Conservation (phyloP, 2,888 invertebrate species). For the Ormyrus rosae region DNA sequence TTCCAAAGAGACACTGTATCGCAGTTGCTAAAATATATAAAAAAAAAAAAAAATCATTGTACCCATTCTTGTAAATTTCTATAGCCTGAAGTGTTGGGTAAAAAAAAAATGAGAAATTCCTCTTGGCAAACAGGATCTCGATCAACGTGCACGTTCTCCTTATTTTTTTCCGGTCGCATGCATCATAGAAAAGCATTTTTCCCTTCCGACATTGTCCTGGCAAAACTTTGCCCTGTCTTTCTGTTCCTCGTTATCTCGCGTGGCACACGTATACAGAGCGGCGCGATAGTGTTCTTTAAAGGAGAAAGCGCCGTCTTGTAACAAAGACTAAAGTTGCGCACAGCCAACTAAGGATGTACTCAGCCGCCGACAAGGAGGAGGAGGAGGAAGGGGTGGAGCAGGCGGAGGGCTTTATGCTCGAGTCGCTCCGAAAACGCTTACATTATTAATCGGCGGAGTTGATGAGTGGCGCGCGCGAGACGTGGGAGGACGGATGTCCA, state of each 20-base stretch:
- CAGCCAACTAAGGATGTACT: slow-evolving; percentile 17
- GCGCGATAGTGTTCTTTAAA: background rate
- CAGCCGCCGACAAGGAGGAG: background rate
- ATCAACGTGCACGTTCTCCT: background rate
- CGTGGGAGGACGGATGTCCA: slow-evolving; percentile 3
- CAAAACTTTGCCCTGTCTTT: slow-evolving; percentile 18
- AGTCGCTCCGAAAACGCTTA: slow-evolving; percentile 12
- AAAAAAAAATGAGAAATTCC: too few relatives aligned
- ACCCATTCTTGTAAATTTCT: too few relatives aligned
- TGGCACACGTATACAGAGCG: background rate
- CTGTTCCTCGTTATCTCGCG: slow-evolving; percentile 11
- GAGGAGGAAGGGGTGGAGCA: background rate
- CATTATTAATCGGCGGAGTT: slow-evolving; percentile 36
- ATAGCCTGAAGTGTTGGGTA: too few relatives aligned
- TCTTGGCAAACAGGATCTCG: background rate
- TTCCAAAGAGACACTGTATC: too few relatives aligned
- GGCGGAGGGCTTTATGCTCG: background rate
- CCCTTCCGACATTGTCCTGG: background rate
- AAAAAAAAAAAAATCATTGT: too few relatives aligned
- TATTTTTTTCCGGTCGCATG: background rate
- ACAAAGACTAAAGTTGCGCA: slow-evolving; percentile 36
- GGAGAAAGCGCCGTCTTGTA: background rate
- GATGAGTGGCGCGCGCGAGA: background rate
- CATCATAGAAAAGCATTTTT: background rate
- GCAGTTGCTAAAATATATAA: too few relatives aligned